A percentile compares a stretch with the other conserved stretches of the same genome.
These are phyloP conservation scores for Chelmon rostratus DNA, from an alignment of 2,797 vertebrate species.

Conservation along the genomic window DNA sequence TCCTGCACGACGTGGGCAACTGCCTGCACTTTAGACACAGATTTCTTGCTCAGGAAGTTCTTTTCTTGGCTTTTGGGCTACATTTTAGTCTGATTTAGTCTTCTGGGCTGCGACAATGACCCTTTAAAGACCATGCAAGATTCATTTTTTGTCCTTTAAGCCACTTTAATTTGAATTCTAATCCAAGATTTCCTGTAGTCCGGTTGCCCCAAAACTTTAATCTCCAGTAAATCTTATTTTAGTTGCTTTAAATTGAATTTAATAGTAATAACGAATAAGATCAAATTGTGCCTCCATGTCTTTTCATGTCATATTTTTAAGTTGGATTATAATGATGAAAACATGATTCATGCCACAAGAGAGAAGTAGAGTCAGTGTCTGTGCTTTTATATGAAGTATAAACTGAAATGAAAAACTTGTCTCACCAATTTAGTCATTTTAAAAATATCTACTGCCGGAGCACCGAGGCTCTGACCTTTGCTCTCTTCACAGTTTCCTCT, in stretches of 20 bases:
- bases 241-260: not conserved
- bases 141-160: not conserved
- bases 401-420: not conserved
- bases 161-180: not conserved
- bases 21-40: slow-evolving; percentile 1
- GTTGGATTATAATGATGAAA: not conserved
- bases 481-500: not conserved
- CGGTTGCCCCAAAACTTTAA: not conserved
- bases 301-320: not conserved
- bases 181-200: not conserved
- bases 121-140: not conserved
- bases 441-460: not conserved
- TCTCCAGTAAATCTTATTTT: not conserved
- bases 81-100: not conserved
- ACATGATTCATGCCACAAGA: not conserved
- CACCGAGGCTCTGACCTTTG: slow-evolving; percentile 23
- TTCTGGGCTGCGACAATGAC: not conserved
- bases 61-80: not conserved
- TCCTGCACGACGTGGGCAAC: slow-evolving; percentile 1
- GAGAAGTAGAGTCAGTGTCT: not conserved
- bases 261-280: not conserved
- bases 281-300: too few species aligned
- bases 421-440: not conserved
- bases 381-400: not conserved
- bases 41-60: not conserved